Percentiles rank a stretch among this genome's conserved stretches.
Conservation (phyloP, 2,113 vertebrate species). For the Nothobranchius kuhntae region DNA sequence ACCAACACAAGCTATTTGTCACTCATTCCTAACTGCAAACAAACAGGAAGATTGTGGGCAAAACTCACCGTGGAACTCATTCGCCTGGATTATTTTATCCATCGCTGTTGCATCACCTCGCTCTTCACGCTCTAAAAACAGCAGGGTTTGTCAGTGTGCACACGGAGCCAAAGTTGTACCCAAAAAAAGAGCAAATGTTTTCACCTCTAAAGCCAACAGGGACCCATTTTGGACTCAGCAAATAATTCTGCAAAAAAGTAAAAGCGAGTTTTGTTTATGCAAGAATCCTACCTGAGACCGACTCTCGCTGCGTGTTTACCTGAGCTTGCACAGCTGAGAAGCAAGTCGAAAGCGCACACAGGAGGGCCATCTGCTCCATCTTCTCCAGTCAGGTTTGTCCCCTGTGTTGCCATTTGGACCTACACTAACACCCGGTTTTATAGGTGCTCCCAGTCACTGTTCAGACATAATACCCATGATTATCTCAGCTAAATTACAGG, state of each 20-base stretch:
- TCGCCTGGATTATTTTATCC: constrained; percentile 78
- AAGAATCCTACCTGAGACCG: neutral
- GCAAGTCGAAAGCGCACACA: constrained; percentile 52
- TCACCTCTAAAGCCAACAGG: constrained; percentile 64
- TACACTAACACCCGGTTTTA: constrained; percentile 61
- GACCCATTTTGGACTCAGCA: constrained; percentile 56
- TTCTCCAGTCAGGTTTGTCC: constrained; percentile 41
- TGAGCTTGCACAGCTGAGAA: constrained; percentile 54
- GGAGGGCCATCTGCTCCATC: constrained; percentile 64
- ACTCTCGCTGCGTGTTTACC: constrained; percentile 59
- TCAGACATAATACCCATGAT: constrained; percentile 64
- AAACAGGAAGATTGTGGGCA: neutral
- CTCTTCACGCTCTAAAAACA: constrained; percentile 47
- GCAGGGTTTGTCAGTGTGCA: constrained; percentile 12
- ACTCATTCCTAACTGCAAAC: neutral
- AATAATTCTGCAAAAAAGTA: constrained; percentile 58
- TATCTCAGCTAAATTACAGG: constrained; percentile 61
- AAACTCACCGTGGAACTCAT: constrained; percentile 69
- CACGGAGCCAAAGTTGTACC: neutral
- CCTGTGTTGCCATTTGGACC: constrained; percentile 59
- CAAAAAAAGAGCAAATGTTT: neutral
- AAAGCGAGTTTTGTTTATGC: neutral
- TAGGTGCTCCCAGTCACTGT: constrained; percentile 60
- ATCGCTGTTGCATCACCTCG: constrained; percentile 63
- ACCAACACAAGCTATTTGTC: neutral